Evolutionary conservation across 2,113 vertebrate genomes (phyloP).

Genomic region (Drymodes brunneopygia): DNA sequence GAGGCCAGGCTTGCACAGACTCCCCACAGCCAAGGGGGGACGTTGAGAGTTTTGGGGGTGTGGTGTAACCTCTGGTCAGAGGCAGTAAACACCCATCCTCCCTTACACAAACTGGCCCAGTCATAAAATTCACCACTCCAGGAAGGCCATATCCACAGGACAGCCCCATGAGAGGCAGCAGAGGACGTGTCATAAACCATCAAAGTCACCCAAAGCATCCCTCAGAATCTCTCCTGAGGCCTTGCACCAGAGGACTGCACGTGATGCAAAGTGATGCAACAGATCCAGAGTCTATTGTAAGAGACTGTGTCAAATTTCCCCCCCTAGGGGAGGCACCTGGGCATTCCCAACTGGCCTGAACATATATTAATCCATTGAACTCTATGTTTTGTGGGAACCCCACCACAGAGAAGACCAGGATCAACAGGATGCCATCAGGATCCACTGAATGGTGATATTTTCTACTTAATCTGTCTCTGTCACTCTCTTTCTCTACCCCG

Average conservation of each 20-base stretch:
- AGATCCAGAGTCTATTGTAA: neutral
- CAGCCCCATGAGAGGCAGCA: neutral
- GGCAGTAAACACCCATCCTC: neutral
- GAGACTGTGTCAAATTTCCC: neutral
- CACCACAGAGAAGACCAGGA: neutral
- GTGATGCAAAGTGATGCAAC: neutral
- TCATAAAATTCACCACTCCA: neutral
- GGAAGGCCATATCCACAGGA: neutral
- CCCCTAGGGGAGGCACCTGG: neutral
- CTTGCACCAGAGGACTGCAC: neutral
- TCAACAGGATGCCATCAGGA: accelerated
- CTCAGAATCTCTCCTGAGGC: neutral
- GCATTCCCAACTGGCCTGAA: neutral
- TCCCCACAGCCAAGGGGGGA: accelerated
- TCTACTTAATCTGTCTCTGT: neutral
- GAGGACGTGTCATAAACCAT: neutral
- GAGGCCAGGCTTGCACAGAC: neutral
- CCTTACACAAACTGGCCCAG: neutral
- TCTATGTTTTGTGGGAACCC: neutral
- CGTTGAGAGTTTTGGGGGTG: neutral
- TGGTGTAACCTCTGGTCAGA: accelerated
- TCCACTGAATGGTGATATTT: neutral
- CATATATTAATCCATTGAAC: neutral
- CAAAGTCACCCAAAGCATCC: neutral
- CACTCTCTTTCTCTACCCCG: neutral